Conservation (phyloP, 2,113 vertebrate species). For the Heterotilapia buettikoferi region DNA sequence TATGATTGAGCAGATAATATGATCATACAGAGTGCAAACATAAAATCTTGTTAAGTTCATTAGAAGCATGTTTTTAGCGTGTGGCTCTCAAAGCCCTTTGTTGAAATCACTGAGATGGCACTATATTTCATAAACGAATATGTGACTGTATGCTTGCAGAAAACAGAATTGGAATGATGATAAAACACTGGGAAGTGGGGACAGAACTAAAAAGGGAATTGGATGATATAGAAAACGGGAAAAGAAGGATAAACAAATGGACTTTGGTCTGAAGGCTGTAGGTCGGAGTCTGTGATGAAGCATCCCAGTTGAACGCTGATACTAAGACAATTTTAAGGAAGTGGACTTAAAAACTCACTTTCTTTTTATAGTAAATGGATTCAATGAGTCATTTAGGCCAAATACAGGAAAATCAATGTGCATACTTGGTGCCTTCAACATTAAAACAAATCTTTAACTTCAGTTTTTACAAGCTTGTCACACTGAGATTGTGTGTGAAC, state of each 20-base stretch:
- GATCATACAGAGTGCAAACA: background rate
- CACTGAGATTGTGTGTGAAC: background rate
- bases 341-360: background rate
- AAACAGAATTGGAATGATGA: background rate
- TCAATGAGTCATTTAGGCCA: background rate
- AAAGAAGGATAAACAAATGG: background rate
- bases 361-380: background rate
- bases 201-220: background rate
- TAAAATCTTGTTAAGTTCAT: background rate
- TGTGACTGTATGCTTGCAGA: background rate
- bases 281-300: background rate
- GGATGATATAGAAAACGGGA: background rate
- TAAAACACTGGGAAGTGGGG: background rate
- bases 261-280: background rate
- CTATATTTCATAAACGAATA: rapidly evolving
- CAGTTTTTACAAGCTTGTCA: background rate
- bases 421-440: background rate
- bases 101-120: background rate
- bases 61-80: background rate
- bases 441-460: background rate
- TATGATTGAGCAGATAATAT: background rate
- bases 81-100: background rate
- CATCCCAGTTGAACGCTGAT: background rate
- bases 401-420: background rate
- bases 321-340: background rate